Percentiles rank a stretch among this genome's conserved stretches.
Conservation (phyloP, 2,888 invertebrate species). For the Eretmocerus hayati region DNA sequence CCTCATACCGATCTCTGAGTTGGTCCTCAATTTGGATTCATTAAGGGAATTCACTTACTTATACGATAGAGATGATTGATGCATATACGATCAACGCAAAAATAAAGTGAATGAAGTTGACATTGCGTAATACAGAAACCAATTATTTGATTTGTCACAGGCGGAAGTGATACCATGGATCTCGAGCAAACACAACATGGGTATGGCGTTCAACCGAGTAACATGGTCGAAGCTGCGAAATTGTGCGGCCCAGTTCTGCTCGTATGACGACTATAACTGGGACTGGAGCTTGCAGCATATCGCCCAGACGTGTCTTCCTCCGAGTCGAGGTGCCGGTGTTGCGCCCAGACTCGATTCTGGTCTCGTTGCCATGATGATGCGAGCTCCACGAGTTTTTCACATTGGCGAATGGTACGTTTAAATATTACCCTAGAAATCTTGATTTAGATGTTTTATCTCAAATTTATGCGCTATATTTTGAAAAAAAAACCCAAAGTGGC, state of each 20-base stretch:
- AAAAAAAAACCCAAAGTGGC: too few relatives aligned
- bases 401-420: slow-evolving; percentile 93
- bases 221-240: slow-evolving; percentile 80
- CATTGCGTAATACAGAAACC: too few relatives aligned
- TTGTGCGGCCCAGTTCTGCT: slow-evolving; percentile 82
- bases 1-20: too few relatives aligned
- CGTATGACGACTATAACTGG: slow-evolving; percentile 99
- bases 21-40: too few relatives aligned
- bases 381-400: slow-evolving; percentile 93
- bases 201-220: slow-evolving; percentile 86
- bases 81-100: background rate
- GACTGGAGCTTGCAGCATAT: slow-evolving; percentile 94
- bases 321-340: slow-evolving; percentile 52
- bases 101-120: too few relatives aligned
- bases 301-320: slow-evolving; percentile 71
- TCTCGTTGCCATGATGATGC: slow-evolving; percentile 80
- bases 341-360: slow-evolving; percentile 40
- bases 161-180: slow-evolving; percentile 91
- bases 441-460: too few relatives aligned
- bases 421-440: too few relatives aligned
- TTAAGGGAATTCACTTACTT: too few relatives aligned
- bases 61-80: too few relatives aligned
- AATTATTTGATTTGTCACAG: too few relatives aligned
- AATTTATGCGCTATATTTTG: too few relatives aligned
- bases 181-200: slow-evolving; percentile 98